phyloP scores from a whole-genome alignment of 2,113 vertebrate species.

The Brachionichthys hirsutus region DNA sequence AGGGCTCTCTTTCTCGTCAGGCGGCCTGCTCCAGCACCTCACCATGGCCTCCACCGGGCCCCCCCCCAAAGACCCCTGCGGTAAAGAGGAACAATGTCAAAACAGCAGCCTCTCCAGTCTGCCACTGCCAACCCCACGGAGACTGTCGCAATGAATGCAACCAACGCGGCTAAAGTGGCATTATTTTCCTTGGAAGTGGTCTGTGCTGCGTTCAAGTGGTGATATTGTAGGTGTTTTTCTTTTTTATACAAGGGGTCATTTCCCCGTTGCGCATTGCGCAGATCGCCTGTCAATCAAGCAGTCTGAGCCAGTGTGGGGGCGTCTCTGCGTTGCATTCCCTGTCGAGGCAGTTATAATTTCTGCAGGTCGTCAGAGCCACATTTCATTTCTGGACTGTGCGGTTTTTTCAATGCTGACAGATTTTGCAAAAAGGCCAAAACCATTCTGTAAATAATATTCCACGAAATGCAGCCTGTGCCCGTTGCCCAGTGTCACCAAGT shows the following conservation, averaged over 20 bases:
- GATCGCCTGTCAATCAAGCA: slow-evolving; percentile 44
- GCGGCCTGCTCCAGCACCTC: slow-evolving; percentile 49
- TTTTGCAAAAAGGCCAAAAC: slow-evolving; percentile 2
- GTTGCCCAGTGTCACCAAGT: slow-evolving; percentile 13
- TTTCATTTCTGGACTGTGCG: slow-evolving; percentile 1
- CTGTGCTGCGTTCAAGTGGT: slow-evolving; percentile 29
- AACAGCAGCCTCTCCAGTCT: slow-evolving; percentile 38
- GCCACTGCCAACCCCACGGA: slow-evolving; percentile 18
- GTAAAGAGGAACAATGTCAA: slow-evolving; percentile 59
- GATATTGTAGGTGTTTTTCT: not conserved
- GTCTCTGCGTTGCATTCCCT: slow-evolving; percentile 1
- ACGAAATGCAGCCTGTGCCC: slow-evolving; percentile 14
- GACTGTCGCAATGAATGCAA: slow-evolving; percentile 33
- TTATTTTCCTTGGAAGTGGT: slow-evolving; percentile 39
- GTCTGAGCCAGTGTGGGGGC: slow-evolving; percentile 2
- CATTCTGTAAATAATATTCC: slow-evolving; percentile 34
- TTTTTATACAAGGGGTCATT: slow-evolving; percentile 26
- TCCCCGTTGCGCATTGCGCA: slow-evolving; percentile 5
- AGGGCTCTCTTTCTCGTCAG: slow-evolving; percentile 66
- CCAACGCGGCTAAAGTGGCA: slow-evolving; percentile 50
- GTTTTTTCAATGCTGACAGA: slow-evolving; percentile 12
- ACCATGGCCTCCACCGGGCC: slow-evolving; percentile 51
- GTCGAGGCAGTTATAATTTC: slow-evolving; percentile 6
- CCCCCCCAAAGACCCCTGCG: slow-evolving; percentile 44
- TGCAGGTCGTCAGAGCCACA: slow-evolving; percentile 1